phyloP scores from a whole-genome alignment of 2,888 invertebrate genomes.

The Ommatoiulus sabulosus region DNA sequence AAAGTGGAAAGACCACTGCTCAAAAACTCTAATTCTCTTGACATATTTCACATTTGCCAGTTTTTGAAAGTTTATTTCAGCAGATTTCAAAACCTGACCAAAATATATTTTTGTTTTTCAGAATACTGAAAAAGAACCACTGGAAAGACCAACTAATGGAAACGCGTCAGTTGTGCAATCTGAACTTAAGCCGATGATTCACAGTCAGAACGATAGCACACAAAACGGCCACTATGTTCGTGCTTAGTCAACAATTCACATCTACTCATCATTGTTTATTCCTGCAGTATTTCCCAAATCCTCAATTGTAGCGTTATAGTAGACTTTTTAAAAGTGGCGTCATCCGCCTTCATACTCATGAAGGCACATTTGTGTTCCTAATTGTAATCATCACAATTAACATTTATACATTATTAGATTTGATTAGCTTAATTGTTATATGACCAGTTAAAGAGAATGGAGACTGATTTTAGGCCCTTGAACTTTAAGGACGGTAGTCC shows the following conservation, averaged over 20 bases:
- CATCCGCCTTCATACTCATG: neutral
- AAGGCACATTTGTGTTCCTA: neutral
- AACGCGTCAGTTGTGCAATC: neutral
- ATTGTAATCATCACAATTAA: slow-evolving; percentile 30
- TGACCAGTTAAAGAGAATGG: slow-evolving; percentile 3
- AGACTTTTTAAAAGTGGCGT: slow-evolving; percentile 17
- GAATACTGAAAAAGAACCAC: neutral
- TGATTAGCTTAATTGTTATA: neutral
- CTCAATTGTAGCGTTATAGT: slow-evolving; percentile 17
- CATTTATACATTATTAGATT: neutral
- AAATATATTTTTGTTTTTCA: neutral
- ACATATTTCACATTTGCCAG: no score
- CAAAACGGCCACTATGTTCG: neutral
- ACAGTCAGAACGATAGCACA: neutral
- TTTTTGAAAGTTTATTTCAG: no score
- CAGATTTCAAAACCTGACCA: neutral
- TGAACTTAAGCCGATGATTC: neutral
- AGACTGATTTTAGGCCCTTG: neutral
- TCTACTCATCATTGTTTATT: neutral
- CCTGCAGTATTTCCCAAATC: neutral
- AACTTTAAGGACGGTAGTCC: neutral
- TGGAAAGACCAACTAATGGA: neutral
- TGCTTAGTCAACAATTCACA: slow-evolving; percentile 12
- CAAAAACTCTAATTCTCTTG: no score
- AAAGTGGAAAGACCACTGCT: no score